Evolutionary conservation across 2,888 invertebrate species (phyloP), one percentile per base, ranked within the genome.

Genomic region (Chaetoderma sp.): DNA sequence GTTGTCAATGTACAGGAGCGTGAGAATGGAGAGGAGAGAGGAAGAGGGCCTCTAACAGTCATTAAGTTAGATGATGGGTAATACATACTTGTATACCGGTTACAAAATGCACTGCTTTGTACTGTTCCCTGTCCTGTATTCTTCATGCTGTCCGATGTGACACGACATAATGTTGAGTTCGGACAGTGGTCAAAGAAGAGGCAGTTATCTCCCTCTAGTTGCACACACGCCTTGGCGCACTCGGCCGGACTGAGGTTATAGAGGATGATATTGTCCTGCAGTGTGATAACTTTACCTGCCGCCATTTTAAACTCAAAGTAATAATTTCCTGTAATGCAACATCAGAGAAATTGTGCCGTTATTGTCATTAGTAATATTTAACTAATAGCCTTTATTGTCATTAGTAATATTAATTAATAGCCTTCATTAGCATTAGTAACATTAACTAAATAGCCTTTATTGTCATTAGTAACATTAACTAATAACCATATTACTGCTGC

Each of bases 111-210:
- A 27, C 58, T 71, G 8, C 68, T 6, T 32, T 72, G 63, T 1
- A 74, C 36, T 8, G 73, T 76, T 4, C 74, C 72, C 59, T 77
- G 76, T 0, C 78, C 78, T 5, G 73, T 65, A 28, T 70, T 71
- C 13, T 68, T 70, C 63, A 78, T 68, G 18, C 72, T 65, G 4
- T 69, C 67, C 1, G 75, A 72, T n/a, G 71, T 78, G 5, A 79
- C 72, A 21, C 79, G 58, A 55, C 80, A 80, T 60, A 75, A 70
- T 3, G 76, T 74, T n/a, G 62, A 52, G 62, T 76, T 76, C 30
- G 76, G 76, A 66, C 80, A 80, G 66, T 79, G 79, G 64, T 74
- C 74, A 54, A 80, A 80, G 55, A 75, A 76, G 23, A 75, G 73
- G 61, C 80, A 80, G 28, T 69, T 67, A 23, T 72, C 67, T 4